Base-by-base conservation (phyloP, 1,140 invertebrate species). In the Drosophila aff. region DNA sequence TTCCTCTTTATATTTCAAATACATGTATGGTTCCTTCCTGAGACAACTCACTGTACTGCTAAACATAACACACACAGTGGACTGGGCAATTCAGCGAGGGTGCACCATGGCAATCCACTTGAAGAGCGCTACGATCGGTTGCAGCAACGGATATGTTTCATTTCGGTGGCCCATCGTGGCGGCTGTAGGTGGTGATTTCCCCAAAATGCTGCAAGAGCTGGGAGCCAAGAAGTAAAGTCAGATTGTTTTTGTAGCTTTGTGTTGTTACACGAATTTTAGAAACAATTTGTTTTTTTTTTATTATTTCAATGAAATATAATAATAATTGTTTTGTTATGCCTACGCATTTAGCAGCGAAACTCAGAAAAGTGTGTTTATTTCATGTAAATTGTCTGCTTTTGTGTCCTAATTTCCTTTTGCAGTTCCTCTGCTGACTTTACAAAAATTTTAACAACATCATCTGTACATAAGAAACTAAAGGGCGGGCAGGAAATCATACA, bases 221-320 rank as follows among this genome's bases (percentile, higher is more conserved):
- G 21, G 2, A 40, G 10, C 4, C n/a, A 16, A 21, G 31, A 57
- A 72, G 64, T 66, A 44, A 63, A 66, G 36, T n/a, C 73, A 33
- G 28, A 16, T 33, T 36, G 41, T 23, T 38, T 59, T 74, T 82
- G 52, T 90, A 85, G 85, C 65, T 85, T 89, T 82, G 86, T 90
- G 86, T 82, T 81, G 82, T 77, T 91, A 90, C 84, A 90, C 86
- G 90, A 90, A 81, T 86, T 91, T 91, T 81, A 90, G 90, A 91
- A 91, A 91, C 82, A 92, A 86, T 91, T 90, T 81, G 69, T 85
- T 79, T 80, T 85, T 85, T 85, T 79, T 80, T 85, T 85, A 86
- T 81, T 92, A 82, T 91, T 92, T 92, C 90, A 90, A 68, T 92
- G 91, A 91, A 91, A 91, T 91, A 90, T 90, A 91, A 92, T 91